phyloP scores from a whole-genome alignment of 2,797 vertebrate genomes.

The Harpagifer antarcticus region DNA sequence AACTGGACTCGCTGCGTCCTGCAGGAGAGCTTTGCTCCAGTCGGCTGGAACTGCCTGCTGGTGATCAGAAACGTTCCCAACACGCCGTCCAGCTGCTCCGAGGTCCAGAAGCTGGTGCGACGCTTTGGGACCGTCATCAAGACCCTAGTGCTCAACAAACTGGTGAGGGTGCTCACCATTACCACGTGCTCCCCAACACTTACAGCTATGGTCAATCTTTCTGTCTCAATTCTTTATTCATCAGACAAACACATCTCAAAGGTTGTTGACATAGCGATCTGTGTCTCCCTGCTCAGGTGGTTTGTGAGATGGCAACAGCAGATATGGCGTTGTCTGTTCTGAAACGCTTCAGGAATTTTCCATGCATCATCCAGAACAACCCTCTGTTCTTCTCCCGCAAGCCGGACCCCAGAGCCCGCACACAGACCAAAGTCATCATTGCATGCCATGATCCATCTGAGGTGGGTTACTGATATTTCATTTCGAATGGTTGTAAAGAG shows the following conservation, averaged over 20 bases:
- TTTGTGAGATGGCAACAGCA: conserved; percentile 78
- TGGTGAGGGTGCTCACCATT: conserved; percentile 48
- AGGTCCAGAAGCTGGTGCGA: conserved; percentile 87
- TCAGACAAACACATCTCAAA: not conserved
- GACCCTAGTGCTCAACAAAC: conserved; percentile 67
- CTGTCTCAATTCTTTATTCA: not conserved
- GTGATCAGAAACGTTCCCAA: conserved; percentile 88
- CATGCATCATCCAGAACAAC: conserved; percentile 78
- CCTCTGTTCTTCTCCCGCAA: conserved; percentile 75
- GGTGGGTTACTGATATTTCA: conserved; percentile 34
- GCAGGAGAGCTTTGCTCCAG: conserved; percentile 43
- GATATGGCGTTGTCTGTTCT: conserved; percentile 68
- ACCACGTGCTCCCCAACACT: not conserved
- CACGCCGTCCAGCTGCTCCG: conserved; percentile 77
- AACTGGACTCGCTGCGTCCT: not conserved
- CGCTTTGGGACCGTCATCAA: conserved; percentile 84
- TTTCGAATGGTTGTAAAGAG: not conserved
- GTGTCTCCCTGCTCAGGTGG: conserved; percentile 60
- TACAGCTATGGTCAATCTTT: not conserved
- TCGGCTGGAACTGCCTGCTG: conserved; percentile 78
- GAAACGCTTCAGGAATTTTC: conserved; percentile 76
- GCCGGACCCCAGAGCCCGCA: conserved; percentile 60
- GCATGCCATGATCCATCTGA: conserved; percentile 24
- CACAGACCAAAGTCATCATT: conserved; percentile 29
- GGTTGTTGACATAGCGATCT: not conserved